These are phyloP conservation scores for Polymixis lichenea DNA, from an alignment of 2,888 invertebrate species.

Conservation along the genomic window DNA sequence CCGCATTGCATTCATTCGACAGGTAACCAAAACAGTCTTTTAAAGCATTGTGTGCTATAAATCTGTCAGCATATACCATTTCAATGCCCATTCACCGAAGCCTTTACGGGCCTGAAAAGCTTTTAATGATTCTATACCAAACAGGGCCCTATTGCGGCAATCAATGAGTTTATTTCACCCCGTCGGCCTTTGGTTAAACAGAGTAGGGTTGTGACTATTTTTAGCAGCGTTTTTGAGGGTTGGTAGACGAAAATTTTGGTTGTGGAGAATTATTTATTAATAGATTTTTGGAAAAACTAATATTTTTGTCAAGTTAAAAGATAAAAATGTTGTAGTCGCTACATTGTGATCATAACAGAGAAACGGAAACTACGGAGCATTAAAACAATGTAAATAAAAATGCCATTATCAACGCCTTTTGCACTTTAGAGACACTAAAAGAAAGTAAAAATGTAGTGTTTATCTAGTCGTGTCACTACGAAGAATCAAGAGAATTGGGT, in stretches of 20 bases:
- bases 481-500: slow-evolving; percentile 61
- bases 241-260: not conserved
- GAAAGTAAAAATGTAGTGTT: slow-evolving; percentile 54
- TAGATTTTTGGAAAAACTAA: not conserved
- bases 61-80: slow-evolving; percentile 66
- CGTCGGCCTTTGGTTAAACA: slow-evolving; percentile 47
- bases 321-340: not conserved
- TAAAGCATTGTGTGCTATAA: slow-evolving; percentile 60
- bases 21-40: slow-evolving; percentile 58
- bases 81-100: slow-evolving; percentile 64
- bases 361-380: not conserved
- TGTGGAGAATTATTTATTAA: not conserved
- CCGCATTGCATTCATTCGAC: slow-evolving; percentile 57
- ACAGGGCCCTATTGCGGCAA: slow-evolving; percentile 50
- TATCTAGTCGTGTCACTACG: slow-evolving; percentile 52
- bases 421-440: slow-evolving; percentile 44
- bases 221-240: slow-evolving; percentile 24
- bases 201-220: slow-evolving; percentile 41
- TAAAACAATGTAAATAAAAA: slow-evolving; percentile 39
- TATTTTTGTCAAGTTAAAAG: not conserved
- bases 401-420: slow-evolving; percentile 55
- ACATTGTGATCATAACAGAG: not conserved
- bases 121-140: slow-evolving; percentile 64
- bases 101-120: slow-evolving; percentile 62
- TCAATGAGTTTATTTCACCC: slow-evolving; percentile 64